Evolutionary conservation across 2,888 invertebrate genomes (phyloP), one percentile per base, ranked within the genome.

Genomic region (Dascillus cervinus): DNA sequence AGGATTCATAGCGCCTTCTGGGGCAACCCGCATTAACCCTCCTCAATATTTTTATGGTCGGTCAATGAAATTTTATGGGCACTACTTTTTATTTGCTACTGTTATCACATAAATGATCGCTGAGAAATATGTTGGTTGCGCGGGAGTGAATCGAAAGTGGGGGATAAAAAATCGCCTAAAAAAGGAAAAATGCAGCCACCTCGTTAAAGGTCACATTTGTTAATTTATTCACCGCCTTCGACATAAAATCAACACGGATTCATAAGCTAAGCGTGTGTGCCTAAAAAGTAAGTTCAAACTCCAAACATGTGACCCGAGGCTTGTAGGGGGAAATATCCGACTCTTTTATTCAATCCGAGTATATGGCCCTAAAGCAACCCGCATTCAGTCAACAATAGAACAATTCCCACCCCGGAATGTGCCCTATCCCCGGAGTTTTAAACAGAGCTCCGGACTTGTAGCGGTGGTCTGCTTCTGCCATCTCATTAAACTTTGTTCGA

Each of bases 401-500:
- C 43, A 46, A 41, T 44, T 46, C 41, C 45, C 44, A 41, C 46
- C 35, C 44, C 37, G 36, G 35, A 44, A 42, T 44, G 35, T 40
- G 32, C 27, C 34, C 38, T 29, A 38, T 32, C 37, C 41, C 41
- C 44, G 17, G 29, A 29, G 34, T 35, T 34, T 39, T 39, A 34
- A 39, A 39, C 38, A 34, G 34, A 31, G 38, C 28, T 34, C 28
- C 26, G 29, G n/a, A n/a, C n/a, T n/a, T n/a, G n/a, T 34, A 34
- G 41, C 41, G 32, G 42, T 39, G 41, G 42, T 41, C 43, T 49
- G 52, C 49, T 49, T 36, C 46, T 53, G 50, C 47, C 50, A 55
- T 50, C 49, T 55, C 52, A 52, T 55, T 53, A 52, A 52, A 55
- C 53, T 52, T 53, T 47, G 46, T 48, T 49, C 48, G 50, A 52